These are phyloP conservation scores for Mesitornis unicolor DNA, from an alignment of 2,113 vertebrate genomes.

Conservation along the genomic window DNA sequence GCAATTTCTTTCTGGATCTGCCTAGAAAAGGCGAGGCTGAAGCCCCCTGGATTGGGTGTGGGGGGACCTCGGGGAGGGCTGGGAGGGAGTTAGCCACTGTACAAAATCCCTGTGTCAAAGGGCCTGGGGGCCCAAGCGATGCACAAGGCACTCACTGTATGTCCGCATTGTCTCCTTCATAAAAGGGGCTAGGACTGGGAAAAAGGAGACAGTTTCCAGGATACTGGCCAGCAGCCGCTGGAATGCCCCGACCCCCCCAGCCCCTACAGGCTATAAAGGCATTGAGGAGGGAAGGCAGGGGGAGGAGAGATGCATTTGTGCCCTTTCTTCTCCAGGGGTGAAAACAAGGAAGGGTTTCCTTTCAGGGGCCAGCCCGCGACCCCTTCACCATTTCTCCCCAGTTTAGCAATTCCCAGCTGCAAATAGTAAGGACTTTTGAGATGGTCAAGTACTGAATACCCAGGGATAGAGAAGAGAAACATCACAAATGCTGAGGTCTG, in stretches of 20 bases:
- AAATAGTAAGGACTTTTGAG: not conserved
- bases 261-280: not conserved
- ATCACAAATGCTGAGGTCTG: not conserved
- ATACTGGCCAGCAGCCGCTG: slow-evolving; percentile 76
- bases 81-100: slow-evolving; percentile 45
- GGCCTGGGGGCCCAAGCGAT: slow-evolving; percentile 69
- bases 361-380: not conserved
- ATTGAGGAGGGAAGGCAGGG: not conserved
- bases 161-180: slow-evolving; percentile 79
- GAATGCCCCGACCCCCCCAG: slow-evolving; percentile 78
- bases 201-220: slow-evolving; percentile 80
- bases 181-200: slow-evolving; percentile 78
- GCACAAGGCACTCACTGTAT: slow-evolving; percentile 80
- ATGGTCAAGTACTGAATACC: not conserved
- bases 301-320: not conserved
- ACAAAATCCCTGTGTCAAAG: slow-evolving; percentile 69
- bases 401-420: not conserved
- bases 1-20: not conserved
- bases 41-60: slow-evolving; percentile 13
- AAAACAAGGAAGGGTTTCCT: not conserved
- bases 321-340: not conserved
- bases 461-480: not conserved
- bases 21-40: slow-evolving; percentile 8
- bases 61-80: not conserved
- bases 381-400: not conserved